A percentile compares a stretch with the other conserved stretches of the same genome.
These are phyloP conservation scores for Merluccius polli DNA, from an alignment of 2,797 vertebrate species.

Conservation along the genomic window DNA sequence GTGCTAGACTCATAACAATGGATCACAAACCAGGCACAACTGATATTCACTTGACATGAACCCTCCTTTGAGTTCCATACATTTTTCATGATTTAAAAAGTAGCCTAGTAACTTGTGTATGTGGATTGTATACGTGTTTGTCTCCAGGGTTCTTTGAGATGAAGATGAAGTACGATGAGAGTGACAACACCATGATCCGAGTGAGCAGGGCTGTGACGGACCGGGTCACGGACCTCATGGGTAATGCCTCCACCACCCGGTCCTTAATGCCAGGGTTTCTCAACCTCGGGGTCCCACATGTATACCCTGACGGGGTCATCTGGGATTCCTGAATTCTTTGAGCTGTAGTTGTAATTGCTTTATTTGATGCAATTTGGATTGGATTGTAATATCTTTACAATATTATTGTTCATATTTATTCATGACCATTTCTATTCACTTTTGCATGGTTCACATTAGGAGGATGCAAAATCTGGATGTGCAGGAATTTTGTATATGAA, in stretches of 20 bases:
- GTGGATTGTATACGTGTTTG: neutral
- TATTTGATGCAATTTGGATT: neutral
- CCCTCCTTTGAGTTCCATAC: neutral
- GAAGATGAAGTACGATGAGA: slow-evolving; percentile 97
- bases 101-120: neutral
- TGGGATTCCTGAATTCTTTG: neutral
- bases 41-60: neutral
- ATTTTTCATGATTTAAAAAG: neutral
- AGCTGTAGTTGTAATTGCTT: neutral
- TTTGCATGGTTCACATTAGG: neutral
- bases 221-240: slow-evolving; percentile 82
- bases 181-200: slow-evolving; percentile 84
- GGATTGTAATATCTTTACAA: neutral
- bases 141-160: slow-evolving; percentile 90
- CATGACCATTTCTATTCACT: no score
- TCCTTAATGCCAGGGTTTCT: neutral
- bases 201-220: slow-evolving; percentile 86
- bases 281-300: neutral
- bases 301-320: neutral
- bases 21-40: neutral
- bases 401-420: neutral
- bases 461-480: neutral
- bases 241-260: slow-evolving; percentile 57
- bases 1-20: slow-evolving; percentile 30
- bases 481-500: neutral